A percentile compares a stretch with the other conserved stretches of the same genome.
Conservation (phyloP, 2,113 vertebrate species). For the Thoracochromis brauschi region DNA sequence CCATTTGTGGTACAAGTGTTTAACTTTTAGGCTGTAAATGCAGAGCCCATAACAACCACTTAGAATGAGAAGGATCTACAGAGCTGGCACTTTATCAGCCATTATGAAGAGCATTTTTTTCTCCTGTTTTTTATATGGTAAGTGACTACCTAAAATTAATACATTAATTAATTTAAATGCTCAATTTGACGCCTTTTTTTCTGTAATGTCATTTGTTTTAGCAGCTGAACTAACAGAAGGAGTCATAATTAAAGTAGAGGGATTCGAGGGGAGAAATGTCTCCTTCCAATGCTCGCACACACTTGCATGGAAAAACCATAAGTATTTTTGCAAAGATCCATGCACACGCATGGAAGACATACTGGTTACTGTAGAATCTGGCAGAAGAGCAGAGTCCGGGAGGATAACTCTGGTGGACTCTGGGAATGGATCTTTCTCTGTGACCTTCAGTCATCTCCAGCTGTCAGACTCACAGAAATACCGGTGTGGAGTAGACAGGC, state of each 20-base stretch:
- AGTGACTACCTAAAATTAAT: fast-evolving
- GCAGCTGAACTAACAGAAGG: neutral
- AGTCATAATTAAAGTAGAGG: neutral
- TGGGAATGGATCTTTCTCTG: constrained; percentile 3
- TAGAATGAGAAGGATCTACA: neutral
- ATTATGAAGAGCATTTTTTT: constrained; percentile 10
- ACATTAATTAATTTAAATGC: fast-evolving
- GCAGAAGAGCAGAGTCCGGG: fast-evolving
- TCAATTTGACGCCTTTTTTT: neutral
- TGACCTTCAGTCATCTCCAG: constrained; percentile 26
- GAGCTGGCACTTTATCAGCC: neutral
- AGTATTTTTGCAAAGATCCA: constrained; percentile 43
- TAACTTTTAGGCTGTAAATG: neutral
- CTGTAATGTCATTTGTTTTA: neutral
- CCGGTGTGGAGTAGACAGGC: constrained; percentile 26
- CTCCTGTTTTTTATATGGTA: constrained; percentile 22
- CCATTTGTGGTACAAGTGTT: neutral
- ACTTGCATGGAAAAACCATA: neutral
- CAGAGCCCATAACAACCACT: fast-evolving
- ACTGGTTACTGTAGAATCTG: neutral
- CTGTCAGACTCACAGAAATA: neutral
- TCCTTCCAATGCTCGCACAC: constrained; percentile 19
- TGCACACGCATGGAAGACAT: neutral
- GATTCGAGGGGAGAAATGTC: neutral
- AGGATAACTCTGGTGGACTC: constrained; percentile 4